These are phyloP conservation scores for Mus caroli DNA, from an alignment of 2,797 vertebrate genomes.

Conservation along the genomic window DNA sequence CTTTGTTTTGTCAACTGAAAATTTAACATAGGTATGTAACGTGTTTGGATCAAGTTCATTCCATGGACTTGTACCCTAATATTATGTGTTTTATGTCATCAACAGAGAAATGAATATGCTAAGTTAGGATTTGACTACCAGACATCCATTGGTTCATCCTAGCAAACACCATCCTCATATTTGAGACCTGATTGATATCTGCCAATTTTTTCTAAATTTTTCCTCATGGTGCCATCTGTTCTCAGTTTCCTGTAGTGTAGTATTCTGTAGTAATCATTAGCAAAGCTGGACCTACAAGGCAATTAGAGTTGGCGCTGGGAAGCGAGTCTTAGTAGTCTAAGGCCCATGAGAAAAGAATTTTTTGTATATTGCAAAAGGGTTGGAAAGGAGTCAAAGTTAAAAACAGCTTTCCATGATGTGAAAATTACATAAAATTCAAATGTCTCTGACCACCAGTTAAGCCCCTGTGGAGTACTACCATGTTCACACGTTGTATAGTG, in stretches of 20 bases:
- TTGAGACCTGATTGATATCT: not conserved
- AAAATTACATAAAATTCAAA: not conserved
- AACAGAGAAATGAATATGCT: not conserved
- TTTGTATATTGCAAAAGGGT: not conserved
- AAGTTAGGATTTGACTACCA: not conserved
- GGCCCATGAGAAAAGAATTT: not conserved
- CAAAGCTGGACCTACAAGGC: not conserved
- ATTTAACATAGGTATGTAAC: not conserved
- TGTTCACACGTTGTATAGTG: not conserved
- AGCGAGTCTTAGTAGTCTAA: not conserved
- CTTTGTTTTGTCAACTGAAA: not conserved
- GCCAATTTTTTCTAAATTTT: not conserved
- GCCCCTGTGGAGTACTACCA: not conserved
- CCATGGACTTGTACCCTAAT: not conserved
- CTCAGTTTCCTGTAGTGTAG: not conserved
- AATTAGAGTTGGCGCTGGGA: not conserved
- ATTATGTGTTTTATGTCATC: not conserved
- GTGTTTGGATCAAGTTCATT: not conserved
- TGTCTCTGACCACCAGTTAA: not conserved
- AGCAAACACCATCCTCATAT: not conserved
- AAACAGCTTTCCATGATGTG: not conserved
- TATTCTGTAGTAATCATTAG: not conserved
- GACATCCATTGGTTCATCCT: not conserved
- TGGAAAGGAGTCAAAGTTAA: not conserved
- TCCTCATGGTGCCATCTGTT: not conserved